Conservation (phyloP, 2,113 vertebrate species). For the Conger conger region DNA sequence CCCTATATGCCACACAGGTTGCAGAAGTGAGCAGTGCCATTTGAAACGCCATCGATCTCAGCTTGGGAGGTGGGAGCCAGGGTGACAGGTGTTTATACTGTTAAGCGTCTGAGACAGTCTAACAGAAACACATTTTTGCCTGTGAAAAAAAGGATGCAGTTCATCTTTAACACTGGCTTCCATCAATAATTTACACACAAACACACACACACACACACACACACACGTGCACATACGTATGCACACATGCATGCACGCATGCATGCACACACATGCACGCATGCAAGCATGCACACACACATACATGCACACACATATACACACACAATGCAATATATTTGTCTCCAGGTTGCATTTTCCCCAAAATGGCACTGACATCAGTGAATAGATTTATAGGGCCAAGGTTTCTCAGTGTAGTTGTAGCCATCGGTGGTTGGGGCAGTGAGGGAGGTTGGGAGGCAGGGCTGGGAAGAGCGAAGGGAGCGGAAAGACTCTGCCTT, state of each 20-base stretch:
- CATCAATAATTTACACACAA: constrained; percentile 27
- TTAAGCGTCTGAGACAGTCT: constrained; percentile 41
- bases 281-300: background rate
- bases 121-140: constrained; percentile 56
- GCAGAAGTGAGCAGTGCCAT: background rate
- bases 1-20: background rate
- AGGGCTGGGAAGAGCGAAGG: background rate
- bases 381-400: constrained; percentile 20
- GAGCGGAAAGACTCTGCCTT: background rate
- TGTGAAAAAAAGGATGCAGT: constrained; percentile 28
- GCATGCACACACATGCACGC: background rate
- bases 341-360: constrained; percentile 30
- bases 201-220: background rate
- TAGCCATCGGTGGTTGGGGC: background rate
- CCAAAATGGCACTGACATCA: constrained; percentile 24
- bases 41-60: constrained; percentile 22
- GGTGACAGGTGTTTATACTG: constrained; percentile 47
- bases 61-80: constrained; percentile 28
- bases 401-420: background rate
- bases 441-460: background rate
- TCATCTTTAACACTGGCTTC: constrained; percentile 41
- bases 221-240: background rate
- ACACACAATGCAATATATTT: constrained; percentile 21
- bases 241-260: background rate
- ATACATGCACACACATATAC: background rate